phyloP scores from a whole-genome alignment of 2,113 vertebrate species.

The Electrona antarctica region DNA sequence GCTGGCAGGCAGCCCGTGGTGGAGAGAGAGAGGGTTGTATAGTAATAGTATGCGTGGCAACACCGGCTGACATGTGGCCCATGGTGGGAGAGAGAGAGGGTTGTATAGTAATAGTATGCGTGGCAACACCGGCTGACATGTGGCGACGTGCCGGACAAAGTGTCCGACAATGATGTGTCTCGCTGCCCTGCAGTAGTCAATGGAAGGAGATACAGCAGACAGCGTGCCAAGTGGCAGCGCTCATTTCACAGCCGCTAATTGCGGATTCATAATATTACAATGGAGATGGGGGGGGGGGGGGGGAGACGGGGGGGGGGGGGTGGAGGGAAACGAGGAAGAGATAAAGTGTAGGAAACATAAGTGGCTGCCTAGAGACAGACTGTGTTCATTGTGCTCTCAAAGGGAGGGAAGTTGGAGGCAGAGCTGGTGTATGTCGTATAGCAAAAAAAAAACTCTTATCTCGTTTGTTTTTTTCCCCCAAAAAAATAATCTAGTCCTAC shows the following conservation, averaged over 20 bases:
- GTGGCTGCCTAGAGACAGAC: neutral
- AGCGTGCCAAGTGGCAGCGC: neutral
- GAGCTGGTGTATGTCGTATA: neutral
- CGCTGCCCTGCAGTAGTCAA: neutral
- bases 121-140: no score
- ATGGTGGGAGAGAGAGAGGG: no score
- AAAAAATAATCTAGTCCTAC: no score
- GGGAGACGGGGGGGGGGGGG: neutral
- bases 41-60: no score
- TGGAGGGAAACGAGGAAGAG: neutral
- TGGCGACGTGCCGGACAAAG: neutral
- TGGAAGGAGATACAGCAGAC: constrained; percentile 7
- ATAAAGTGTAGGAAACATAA: neutral
- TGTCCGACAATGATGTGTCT: neutral
- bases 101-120: no score
- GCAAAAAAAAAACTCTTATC: no score
- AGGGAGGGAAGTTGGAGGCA: neutral
- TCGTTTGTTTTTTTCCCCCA: no score
- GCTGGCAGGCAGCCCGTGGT: no score
- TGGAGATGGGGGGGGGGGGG: neutral
- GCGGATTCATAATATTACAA: neutral
- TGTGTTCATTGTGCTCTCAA: neutral
- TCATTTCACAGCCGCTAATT: constrained; percentile 22
- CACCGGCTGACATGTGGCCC: no score
- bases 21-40: no score